phyloP scores from a whole-genome alignment of 2,113 vertebrate genomes.

The Baryphthengus martii region DNA sequence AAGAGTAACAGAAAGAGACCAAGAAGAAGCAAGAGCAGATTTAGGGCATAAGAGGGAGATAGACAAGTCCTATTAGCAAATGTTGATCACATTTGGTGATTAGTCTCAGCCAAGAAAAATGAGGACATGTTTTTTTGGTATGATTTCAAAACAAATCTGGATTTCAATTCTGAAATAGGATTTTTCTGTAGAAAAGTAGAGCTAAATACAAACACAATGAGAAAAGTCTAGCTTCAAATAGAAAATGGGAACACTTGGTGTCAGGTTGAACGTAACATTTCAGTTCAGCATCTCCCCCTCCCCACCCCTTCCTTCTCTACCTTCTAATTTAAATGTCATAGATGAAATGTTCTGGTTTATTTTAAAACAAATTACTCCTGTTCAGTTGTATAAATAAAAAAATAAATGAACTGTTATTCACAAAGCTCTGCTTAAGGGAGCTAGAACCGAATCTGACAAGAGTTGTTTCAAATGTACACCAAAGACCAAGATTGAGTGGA shows the following conservation, averaged over 20 bases:
- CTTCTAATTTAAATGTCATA: not conserved
- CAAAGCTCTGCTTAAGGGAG: not conserved
- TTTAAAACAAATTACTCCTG: not conserved
- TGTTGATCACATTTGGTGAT: conserved; percentile 31
- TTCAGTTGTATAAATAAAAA: not conserved
- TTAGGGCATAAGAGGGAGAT: not conserved
- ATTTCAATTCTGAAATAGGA: not conserved
- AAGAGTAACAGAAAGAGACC: not conserved
- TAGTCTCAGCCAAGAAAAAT: not conserved
- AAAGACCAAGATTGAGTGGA: not conserved
- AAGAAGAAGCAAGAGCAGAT: not conserved
- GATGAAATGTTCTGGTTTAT: not conserved
- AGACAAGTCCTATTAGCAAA: not conserved
- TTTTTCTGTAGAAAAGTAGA: not conserved
- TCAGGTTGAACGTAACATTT: not conserved
- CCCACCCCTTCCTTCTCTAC: not conserved
- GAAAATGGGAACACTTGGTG: not conserved
- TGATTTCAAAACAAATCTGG: not conserved
- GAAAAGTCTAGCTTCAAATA: not conserved
- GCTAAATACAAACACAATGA: not conserved
- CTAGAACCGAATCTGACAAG: not conserved
- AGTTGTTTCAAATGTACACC: not conserved
- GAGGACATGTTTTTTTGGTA: not conserved
- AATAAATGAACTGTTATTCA: not conserved
- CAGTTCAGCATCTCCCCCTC: not conserved